Evolutionary conservation across 2,888 invertebrate species (phyloP).

Genomic region (Drosophila putrida): DNA sequence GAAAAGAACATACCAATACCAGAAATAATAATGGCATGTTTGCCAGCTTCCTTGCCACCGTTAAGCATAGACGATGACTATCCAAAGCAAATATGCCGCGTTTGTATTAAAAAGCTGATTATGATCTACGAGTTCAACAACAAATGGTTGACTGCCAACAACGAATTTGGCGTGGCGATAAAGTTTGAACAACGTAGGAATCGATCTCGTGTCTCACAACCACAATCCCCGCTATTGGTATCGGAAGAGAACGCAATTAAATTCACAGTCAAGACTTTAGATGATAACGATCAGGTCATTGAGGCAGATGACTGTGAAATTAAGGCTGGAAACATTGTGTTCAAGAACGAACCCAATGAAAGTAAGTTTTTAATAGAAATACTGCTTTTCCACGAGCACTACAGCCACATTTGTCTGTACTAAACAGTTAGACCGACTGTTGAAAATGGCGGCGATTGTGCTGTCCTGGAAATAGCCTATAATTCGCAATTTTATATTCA

Average conservation of each 20-base stretch:
- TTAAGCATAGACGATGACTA: slow-evolving; percentile 58
- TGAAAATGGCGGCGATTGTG: no score
- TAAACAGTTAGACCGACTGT: no score
- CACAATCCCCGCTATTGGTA: neutral
- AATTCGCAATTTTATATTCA: neutral
- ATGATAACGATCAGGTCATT: neutral
- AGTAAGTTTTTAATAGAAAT: slow-evolving; percentile 9
- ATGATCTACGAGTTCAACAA: slow-evolving; percentile 74
- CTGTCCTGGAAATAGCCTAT: no score
- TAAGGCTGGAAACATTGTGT: slow-evolving; percentile 4
- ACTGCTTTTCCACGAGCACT: no score
- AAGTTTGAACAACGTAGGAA: slow-evolving; percentile 63
- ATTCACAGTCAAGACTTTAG: neutral
- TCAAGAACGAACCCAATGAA: slow-evolving; percentile 38
- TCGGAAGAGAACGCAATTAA: neutral
- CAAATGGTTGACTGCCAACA: slow-evolving; percentile 68
- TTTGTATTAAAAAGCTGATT: slow-evolving; percentile 73
- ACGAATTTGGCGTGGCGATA: slow-evolving; percentile 71
- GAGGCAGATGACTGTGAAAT: neutral
- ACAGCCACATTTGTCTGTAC: no score
- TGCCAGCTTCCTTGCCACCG: slow-evolving; percentile 39
- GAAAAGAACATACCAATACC: slow-evolving; percentile 37
- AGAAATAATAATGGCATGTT: slow-evolving; percentile 48
- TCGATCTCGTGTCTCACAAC: slow-evolving; percentile 25
- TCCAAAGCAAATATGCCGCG: slow-evolving; percentile 78